These are phyloP conservation scores for Carpatolechia fugitivella DNA, from an alignment of 2,888 invertebrate species.

Conservation along the genomic window DNA sequence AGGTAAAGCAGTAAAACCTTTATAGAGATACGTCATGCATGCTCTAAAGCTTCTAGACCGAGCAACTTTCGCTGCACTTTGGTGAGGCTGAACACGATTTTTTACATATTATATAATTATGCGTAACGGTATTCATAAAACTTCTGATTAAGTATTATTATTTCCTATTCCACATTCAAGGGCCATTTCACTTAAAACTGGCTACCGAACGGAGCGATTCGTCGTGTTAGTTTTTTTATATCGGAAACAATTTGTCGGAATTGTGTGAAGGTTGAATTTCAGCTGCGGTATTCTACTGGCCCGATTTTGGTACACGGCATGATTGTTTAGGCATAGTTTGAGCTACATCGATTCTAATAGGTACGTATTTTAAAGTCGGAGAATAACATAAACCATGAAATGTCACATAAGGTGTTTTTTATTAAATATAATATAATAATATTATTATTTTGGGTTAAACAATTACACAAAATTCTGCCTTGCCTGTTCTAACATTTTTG, in stretches of 20 bases:
- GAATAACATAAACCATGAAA: too few relatives aligned
- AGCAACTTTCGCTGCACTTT: too few relatives aligned
- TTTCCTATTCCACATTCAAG: too few relatives aligned
- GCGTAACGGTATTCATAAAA: neutral
- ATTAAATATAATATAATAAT: too few relatives aligned
- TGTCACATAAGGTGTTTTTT: too few relatives aligned
- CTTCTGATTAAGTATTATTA: neutral
- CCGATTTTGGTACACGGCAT: constrained; percentile 62
- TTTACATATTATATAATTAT: neutral
- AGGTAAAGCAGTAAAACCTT: too few relatives aligned
- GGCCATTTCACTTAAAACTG: neutral
- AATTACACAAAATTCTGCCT: too few relatives aligned
- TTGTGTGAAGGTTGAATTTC: constrained; percentile 38
- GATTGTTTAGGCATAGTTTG: neutral
- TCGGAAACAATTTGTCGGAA: constrained; percentile 53
- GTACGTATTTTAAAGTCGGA: neutral
- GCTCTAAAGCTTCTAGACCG: too few relatives aligned
- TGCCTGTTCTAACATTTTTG: too few relatives aligned
- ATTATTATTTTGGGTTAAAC: too few relatives aligned
- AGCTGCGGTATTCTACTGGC: constrained; percentile 30
- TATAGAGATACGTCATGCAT: too few relatives aligned
- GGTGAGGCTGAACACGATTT: too few relatives aligned
- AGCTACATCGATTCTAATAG: neutral
- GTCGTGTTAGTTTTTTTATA: constrained; percentile 28
- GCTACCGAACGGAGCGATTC: constrained; percentile 7